phyloP scores from a whole-genome alignment of 2,113 vertebrate genomes.

The Tetrao urogallus region DNA sequence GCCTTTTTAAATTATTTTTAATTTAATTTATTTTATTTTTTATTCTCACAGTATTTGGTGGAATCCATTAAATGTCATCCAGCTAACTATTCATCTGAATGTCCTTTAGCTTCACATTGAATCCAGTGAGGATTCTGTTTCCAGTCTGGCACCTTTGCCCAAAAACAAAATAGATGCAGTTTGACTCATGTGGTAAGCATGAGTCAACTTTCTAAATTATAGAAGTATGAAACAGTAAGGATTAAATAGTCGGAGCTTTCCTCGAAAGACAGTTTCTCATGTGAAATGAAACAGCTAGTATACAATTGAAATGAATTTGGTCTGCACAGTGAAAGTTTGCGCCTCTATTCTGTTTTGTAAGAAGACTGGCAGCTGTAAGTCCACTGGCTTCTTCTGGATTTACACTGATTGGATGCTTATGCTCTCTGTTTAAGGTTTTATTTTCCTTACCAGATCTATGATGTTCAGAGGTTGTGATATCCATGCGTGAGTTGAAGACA shows the following conservation, averaged over 20 bases:
- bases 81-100: not conserved
- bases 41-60: not conserved
- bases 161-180: not conserved
- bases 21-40: too few relatives aligned
- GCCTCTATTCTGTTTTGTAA: not conserved
- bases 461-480: not conserved
- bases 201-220: not conserved
- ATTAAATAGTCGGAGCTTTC: not conserved
- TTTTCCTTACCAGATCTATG: not conserved
- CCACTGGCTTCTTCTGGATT: not conserved
- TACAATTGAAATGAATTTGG: not conserved
- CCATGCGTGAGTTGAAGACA: not conserved
- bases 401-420: not conserved
- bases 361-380: not conserved
- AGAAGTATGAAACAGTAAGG: not conserved
- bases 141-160: not conserved
- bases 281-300: not conserved
- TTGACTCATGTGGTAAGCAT: not conserved
- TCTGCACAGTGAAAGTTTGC: not conserved
- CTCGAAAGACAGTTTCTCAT: not conserved
- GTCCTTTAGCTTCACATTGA: not conserved
- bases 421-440: not conserved
- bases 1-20: not conserved
- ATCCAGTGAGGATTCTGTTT: not conserved
- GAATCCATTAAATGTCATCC: not conserved